These are phyloP conservation scores for Synaphobranchus kaupii DNA, from an alignment of 2,797 vertebrate genomes.

Conservation along the genomic window DNA sequence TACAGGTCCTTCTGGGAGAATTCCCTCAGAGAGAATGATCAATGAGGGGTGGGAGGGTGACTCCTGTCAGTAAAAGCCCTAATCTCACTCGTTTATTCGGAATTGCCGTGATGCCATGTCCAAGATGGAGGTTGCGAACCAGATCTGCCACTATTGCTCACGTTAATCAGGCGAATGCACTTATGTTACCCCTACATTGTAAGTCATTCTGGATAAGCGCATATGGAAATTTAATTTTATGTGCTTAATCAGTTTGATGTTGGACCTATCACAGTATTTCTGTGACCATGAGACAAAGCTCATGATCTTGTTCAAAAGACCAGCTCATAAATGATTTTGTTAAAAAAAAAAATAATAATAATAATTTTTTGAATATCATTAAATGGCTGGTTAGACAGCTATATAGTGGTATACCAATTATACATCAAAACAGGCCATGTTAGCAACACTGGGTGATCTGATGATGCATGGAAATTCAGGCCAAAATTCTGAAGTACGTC, in stretches of 20 bases:
- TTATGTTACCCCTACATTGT: too few relatives aligned
- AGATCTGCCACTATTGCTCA: too few relatives aligned
- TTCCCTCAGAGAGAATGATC: neutral
- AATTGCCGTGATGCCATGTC: neutral
- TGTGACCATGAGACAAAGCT: neutral
- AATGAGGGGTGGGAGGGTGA: neutral
- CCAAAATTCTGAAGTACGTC: neutral
- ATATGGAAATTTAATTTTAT: neutral
- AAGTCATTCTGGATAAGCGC: too few relatives aligned
- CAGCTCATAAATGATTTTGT: neutral
- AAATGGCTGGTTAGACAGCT: neutral
- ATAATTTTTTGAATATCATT: too few relatives aligned
- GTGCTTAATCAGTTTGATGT: neutral
- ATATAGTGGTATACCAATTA: neutral
- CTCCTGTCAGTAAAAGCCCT: neutral
- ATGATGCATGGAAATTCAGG: neutral
- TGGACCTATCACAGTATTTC: neutral
- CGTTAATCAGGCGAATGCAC: too few relatives aligned
- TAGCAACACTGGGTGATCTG: neutral
- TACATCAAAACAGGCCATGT: neutral
- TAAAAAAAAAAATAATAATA: neutral
- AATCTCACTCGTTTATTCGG: neutral
- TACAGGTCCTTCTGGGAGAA: neutral
- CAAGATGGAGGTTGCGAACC: neutral
- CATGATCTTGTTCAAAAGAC: neutral